These are phyloP conservation scores for Lagocephalus sceleratus DNA, from an alignment of 2,797 vertebrate genomes.

Conservation along the genomic window DNA sequence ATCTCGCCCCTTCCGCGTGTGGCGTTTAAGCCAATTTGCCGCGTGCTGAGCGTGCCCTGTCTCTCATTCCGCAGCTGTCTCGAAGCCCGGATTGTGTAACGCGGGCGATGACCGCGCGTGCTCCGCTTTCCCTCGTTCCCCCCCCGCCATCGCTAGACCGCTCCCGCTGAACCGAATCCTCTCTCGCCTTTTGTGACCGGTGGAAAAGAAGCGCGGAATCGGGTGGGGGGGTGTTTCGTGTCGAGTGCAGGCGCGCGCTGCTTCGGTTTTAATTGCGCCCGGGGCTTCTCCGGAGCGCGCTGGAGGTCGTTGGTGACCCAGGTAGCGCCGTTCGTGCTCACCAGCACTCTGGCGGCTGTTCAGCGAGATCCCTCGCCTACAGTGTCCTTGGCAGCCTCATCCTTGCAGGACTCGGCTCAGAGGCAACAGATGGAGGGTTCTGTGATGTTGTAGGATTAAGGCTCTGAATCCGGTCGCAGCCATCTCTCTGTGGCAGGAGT, in stretches of 20 bases:
- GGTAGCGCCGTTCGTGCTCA: slow-evolving; percentile 60
- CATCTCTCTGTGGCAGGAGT: slow-evolving; percentile 75
- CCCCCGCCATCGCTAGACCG: slow-evolving; percentile 30
- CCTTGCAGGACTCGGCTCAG: slow-evolving; percentile 75
- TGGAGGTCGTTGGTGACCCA: slow-evolving; percentile 55
- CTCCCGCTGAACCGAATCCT: too few relatives aligned
- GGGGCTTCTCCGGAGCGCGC: slow-evolving; percentile 49
- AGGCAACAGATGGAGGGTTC: slow-evolving; percentile 85
- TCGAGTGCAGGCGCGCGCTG: neutral
- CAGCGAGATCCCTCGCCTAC: slow-evolving; percentile 76
- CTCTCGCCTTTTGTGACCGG: too few relatives aligned
- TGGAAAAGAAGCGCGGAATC: too few relatives aligned
- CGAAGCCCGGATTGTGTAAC: slow-evolving; percentile 75
- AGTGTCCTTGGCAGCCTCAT: slow-evolving; percentile 80
- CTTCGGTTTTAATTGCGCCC: slow-evolving; percentile 34
- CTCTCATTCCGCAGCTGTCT: slow-evolving; percentile 63
- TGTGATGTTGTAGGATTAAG: slow-evolving; percentile 84
- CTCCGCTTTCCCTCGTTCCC: slow-evolving; percentile 59
- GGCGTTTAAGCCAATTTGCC: slow-evolving; percentile 75
- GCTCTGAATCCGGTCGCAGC: slow-evolving; percentile 77
- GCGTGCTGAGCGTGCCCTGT: slow-evolving; percentile 72
- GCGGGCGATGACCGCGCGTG: slow-evolving; percentile 63
- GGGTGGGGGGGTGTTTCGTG: neutral
- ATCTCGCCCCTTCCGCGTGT: slow-evolving; percentile 60
- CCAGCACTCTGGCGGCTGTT: slow-evolving; percentile 70